Base-by-base conservation (phyloP, 2,888 invertebrate genomes). In the Hirudinaria manillensis region DNA sequence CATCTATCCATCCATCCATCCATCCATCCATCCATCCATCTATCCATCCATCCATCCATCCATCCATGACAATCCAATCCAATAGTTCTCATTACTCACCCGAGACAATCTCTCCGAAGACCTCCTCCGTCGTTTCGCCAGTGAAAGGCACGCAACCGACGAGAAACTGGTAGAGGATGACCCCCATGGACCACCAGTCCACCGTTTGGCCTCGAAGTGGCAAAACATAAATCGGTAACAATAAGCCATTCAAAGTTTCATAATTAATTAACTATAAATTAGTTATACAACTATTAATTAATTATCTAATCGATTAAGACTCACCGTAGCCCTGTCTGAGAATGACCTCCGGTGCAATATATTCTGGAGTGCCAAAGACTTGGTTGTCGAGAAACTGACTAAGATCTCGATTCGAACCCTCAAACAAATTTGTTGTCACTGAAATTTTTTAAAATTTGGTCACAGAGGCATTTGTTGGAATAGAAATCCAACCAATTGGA, bases 111-210 rank as follows among this genome's bases (percentile, higher is more conserved):
- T 98, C 98, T 27, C 95, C 94, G 87, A 99, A 99, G 56, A 99
- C 86, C 85, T 98, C 98, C 86, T 99, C 99, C 0, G 98, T 95
- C 0, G 97, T 96, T 84, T 98, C 96, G 0, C 99, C 99, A 86
- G 97, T 96, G 87, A 99, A 99, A 0, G 99, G 99, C 70, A 98
- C 97, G 86, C 95, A 96, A 29, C 86, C 86, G 55, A 85, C 83
- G 29, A 86, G 81, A 76, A 86, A 85, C 79, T 86, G 84, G 77
- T 83, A 86, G 70, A 86, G 80, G 65, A 85, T 85, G 65, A 86
- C 83, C 0, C 99, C 99, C 93, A 98, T 95, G 0, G 98, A 94
- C 99, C 99, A 99, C 97, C 97, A 99, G 86, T 99, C 98, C 65
- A 99, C 97, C 0, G 98, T 96, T 85, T 98, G 98, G 55, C 86